These are phyloP conservation scores for Tragelaphus scriptus DNA, from an alignment of 2,113 vertebrate species.

Conservation along the genomic window DNA sequence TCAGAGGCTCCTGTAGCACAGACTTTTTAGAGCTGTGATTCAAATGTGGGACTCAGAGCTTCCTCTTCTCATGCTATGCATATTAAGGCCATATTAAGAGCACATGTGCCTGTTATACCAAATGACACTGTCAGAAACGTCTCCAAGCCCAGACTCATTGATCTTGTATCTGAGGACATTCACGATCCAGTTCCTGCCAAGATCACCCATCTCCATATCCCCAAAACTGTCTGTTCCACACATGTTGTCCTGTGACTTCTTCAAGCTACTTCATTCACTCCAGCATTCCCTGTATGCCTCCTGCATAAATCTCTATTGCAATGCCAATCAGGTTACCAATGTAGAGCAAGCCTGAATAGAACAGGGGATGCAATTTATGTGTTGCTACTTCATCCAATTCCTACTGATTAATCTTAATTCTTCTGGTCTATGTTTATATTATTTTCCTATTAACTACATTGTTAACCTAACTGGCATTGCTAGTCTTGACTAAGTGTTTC, in stretches of 20 bases:
- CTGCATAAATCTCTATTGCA: not conserved
- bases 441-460: not conserved
- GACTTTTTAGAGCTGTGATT: not conserved
- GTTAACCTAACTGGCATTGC: not conserved
- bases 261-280: not conserved
- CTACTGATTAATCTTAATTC: not conserved
- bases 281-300: not conserved
- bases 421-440: not conserved
- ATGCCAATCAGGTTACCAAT: not conserved
- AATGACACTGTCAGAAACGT: not conserved
- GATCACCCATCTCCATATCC: not conserved
- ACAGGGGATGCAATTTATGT: not conserved
- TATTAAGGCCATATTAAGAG: not conserved
- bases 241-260: not conserved
- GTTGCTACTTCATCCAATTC: not conserved
- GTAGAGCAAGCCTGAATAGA: not conserved
- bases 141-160: not conserved
- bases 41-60: not conserved
- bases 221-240: not conserved
- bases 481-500: not conserved
- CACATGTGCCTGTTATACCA: rapidly evolving
- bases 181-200: not conserved
- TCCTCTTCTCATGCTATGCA: not conserved
- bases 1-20: not conserved
- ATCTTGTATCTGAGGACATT: not conserved